phyloP scores from a whole-genome alignment of 2,888 invertebrate genomes.

The Drosophila pegasa region DNA sequence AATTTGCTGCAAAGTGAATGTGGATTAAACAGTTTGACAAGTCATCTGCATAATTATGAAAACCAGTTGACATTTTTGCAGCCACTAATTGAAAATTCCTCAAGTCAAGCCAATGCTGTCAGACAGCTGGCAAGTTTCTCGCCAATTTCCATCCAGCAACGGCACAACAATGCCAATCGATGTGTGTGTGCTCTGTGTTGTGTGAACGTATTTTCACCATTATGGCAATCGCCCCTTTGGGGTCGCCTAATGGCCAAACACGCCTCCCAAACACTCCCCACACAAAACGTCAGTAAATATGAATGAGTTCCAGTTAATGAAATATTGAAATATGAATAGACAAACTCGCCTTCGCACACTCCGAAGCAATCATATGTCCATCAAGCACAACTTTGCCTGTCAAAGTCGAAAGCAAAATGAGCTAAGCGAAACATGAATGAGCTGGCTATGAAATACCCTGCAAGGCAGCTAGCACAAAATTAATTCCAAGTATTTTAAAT shows the following conservation, averaged over 20 bases:
- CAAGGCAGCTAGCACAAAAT: neutral
- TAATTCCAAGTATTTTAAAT: neutral
- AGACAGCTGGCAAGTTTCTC: conserved; percentile 49
- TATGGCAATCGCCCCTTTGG: conserved; percentile 33
- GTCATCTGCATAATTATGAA: conserved; percentile 69
- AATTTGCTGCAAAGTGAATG: conserved; percentile 59
- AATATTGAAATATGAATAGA: conserved; percentile 64
- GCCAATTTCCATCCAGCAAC: conserved; percentile 17
- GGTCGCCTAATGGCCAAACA: conserved; percentile 31
- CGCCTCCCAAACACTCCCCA: conserved; percentile 23
- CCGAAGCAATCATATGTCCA: conserved; percentile 68
- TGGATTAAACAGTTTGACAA: conserved; percentile 64
- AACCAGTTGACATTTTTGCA: conserved; percentile 59
- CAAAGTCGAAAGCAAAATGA: conserved; percentile 23
- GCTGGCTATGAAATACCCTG: conserved; percentile 27
- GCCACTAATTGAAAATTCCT: conserved; percentile 75
- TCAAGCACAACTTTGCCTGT: conserved; percentile 45
- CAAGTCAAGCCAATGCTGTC: conserved; percentile 44
- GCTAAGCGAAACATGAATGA: neutral
- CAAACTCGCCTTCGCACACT: conserved; percentile 33
- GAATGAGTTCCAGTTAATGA: conserved; percentile 59
- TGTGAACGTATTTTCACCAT: conserved; percentile 52
- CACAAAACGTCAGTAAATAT: conserved; percentile 42
- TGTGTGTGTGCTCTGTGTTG: conserved; percentile 29
- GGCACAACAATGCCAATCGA: conserved; percentile 49